Evolutionary conservation across 2,797 vertebrate species (phyloP).

Genomic region (Menidia menidia): DNA sequence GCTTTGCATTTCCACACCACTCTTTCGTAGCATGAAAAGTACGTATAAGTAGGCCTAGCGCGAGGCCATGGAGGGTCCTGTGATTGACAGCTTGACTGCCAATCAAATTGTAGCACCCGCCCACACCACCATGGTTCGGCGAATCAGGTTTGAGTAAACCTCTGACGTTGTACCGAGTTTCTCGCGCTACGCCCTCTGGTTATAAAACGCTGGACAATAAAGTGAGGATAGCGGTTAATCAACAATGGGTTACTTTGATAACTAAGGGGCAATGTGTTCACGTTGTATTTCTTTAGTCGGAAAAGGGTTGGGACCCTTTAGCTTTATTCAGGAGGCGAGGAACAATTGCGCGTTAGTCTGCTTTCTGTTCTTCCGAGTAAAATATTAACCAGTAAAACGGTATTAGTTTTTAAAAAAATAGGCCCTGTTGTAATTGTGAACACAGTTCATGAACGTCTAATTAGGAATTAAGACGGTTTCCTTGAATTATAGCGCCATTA

Average conservation of each 20-base stretch:
- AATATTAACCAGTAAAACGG: neutral
- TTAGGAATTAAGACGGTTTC: no score
- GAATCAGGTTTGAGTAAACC: conserved; percentile 18
- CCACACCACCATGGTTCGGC: neutral
- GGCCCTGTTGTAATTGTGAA: no score
- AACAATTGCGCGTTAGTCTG: neutral
- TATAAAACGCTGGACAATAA: conserved; percentile 78
- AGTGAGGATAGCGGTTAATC: conserved; percentile 17
- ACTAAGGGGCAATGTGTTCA: accelerated
- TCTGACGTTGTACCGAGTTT: conserved; percentile 17
- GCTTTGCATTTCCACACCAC: conserved; percentile 62
- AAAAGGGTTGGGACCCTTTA: neutral
- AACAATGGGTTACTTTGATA: neutral
- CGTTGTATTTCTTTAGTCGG: accelerated
- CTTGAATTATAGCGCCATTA: neutral
- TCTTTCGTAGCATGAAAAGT: conserved; percentile 58
- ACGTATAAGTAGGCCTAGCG: conserved; percentile 71
- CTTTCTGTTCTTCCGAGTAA: neutral
- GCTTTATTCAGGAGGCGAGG: neutral
- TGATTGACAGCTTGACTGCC: conserved; percentile 65
- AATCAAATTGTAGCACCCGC: conserved; percentile 47
- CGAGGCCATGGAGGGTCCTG: conserved; percentile 55
- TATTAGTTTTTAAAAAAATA: no score
- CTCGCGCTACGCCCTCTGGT: conserved; percentile 59
- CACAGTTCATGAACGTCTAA: no score